Percentiles rank a stretch among this genome's conserved stretches.
Conservation (phyloP, 2,888 invertebrate genomes). For the Clunio marinus region DNA sequence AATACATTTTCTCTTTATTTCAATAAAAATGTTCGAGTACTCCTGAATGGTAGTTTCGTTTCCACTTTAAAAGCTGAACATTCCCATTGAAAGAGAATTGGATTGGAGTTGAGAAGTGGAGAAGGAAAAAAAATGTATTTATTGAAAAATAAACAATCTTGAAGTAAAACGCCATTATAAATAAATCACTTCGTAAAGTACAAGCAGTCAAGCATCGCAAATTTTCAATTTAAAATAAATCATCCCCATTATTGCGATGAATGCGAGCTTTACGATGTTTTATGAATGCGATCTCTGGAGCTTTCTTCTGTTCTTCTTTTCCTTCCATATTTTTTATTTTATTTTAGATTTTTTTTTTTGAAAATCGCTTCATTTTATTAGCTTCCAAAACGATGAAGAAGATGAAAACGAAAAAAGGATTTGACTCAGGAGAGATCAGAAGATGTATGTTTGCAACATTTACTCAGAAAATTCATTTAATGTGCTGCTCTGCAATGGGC, state of each 20-base stretch:
- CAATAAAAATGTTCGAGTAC: neutral
- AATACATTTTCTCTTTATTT: constrained; percentile 20
- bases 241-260: constrained; percentile 35
- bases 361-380: no score
- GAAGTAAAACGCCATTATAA: constrained; percentile 34
- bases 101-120: constrained; percentile 31
- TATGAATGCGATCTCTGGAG: constrained; percentile 36
- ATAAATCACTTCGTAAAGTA: constrained; percentile 39
- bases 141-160: constrained; percentile 38
- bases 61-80: neutral
- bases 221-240: constrained; percentile 39
- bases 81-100: neutral
- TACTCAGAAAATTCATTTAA: neutral
- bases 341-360: no score
- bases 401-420: no score
- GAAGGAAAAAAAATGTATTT: constrained; percentile 14
- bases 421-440: no score
- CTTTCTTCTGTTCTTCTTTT: constrained; percentile 20
- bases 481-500: neutral
- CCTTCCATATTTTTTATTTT: neutral
- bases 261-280: constrained; percentile 22
- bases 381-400: no score
- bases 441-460: constrained; percentile 17
- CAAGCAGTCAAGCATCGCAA: constrained; percentile 37
- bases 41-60: neutral